Percentiles rank a stretch among this genome's conserved stretches.
phyloP scores from a whole-genome alignment of 2,113 vertebrate species.

The Martes martes region DNA sequence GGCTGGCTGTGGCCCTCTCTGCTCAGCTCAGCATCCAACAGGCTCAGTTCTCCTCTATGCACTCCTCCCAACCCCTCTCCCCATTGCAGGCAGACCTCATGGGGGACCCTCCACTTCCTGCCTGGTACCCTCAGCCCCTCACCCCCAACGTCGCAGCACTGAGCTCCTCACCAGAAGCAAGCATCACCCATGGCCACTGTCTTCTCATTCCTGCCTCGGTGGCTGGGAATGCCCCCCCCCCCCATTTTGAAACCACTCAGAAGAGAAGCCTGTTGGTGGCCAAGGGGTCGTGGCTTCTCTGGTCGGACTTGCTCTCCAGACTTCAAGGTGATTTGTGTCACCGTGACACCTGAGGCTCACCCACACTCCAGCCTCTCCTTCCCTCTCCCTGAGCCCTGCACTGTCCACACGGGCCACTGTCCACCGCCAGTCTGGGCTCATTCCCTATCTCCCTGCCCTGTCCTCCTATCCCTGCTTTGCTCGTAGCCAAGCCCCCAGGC shows the following conservation, averaged over 20 bases:
- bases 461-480: accelerated
- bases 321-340: accelerated
- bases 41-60: neutral
- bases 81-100: neutral
- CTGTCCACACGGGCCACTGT: neutral
- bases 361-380: accelerated
- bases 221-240: neutral
- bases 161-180: neutral
- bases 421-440: neutral
- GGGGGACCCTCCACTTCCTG: neutral
- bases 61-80: neutral
- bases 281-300: accelerated
- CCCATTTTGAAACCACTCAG: accelerated
- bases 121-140: neutral
- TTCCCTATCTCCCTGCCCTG: accelerated
- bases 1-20: neutral
- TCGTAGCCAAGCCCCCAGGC: neutral
- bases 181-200: neutral
- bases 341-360: neutral
- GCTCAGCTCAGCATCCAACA: neutral
- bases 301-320: neutral
- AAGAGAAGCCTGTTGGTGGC: neutral
- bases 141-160: neutral
- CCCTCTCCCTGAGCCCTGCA: neutral
- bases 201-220: neutral